phyloP scores from a whole-genome alignment of 2,888 invertebrate genomes.

The Scaptomyza reducta region DNA sequence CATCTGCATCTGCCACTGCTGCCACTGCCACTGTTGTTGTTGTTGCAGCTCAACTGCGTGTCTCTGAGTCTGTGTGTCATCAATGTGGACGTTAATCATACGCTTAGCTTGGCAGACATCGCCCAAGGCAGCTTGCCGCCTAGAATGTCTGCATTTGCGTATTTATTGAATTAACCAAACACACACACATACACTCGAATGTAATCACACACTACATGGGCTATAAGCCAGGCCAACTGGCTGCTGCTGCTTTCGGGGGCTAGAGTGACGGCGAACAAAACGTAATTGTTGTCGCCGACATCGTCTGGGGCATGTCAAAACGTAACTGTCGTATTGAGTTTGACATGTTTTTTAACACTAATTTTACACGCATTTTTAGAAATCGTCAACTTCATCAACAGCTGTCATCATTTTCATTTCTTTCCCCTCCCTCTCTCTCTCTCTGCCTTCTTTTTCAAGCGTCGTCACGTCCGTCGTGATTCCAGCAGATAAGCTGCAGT shows the following conservation, averaged over 20 bases:
- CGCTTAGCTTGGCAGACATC: slow-evolving; percentile 72
- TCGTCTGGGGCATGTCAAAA: slow-evolving; percentile 70
- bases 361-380: slow-evolving; percentile 81
- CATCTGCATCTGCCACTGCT: slow-evolving; percentile 1
- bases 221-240: slow-evolving; percentile 21
- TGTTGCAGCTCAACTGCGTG: slow-evolving; percentile 1
- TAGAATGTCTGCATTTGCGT: slow-evolving; percentile 61
- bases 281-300: slow-evolving; percentile 68
- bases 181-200: not conserved
- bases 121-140: slow-evolving; percentile 56
- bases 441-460: slow-evolving; percentile 32
- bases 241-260: not conserved
- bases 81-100: slow-evolving; percentile 80
- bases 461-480: slow-evolving; percentile 67
- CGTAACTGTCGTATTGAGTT: slow-evolving; percentile 75
- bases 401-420: slow-evolving; percentile 70
- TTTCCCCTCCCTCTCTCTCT: not conserved
- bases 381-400: slow-evolving; percentile 80
- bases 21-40: slow-evolving; percentile 2
- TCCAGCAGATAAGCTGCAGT: slow-evolving; percentile 67
- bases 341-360: slow-evolving; percentile 80
- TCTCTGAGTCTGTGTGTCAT: slow-evolving; percentile 57
- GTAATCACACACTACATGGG: not conserved
- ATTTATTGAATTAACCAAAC: slow-evolving; percentile 72
- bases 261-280: slow-evolving; percentile 58